A percentile compares a stretch with the other conserved stretches of the same genome.
phyloP scores from a whole-genome alignment of 2,797 vertebrate species.

The Sphenopsis melanotis region DNA sequence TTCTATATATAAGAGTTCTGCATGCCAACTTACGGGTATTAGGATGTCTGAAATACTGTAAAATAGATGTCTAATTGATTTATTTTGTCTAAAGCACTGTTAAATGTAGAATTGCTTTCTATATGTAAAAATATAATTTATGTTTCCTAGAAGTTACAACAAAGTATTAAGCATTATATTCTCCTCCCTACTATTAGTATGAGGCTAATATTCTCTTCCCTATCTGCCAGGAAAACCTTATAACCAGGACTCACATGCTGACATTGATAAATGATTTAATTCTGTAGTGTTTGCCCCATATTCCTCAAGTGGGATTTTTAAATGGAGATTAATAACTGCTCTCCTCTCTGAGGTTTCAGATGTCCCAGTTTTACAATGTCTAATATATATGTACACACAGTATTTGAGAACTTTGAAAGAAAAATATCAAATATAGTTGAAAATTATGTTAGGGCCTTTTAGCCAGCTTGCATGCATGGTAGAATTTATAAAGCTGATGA shows the following conservation, averaged over 20 bases:
- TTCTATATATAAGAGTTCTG: not conserved
- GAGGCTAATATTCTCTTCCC: not conserved
- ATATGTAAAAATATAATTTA: not conserved
- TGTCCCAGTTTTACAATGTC: not conserved
- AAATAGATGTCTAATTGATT: not conserved
- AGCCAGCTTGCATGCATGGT: not conserved
- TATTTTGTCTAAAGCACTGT: not conserved
- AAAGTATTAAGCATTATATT: not conserved
- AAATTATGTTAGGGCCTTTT: not conserved
- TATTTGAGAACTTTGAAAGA: not conserved
- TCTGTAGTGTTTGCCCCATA: not conserved
- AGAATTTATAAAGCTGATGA: not conserved
- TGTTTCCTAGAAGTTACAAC: not conserved
- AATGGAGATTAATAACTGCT: not conserved
- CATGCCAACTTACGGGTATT: not conserved
- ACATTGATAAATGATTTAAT: slow-evolving; percentile 20
- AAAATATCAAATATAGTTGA: not conserved
- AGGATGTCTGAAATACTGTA: not conserved
- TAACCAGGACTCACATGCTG: not conserved
- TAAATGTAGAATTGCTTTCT: not conserved
- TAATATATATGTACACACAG: not conserved
- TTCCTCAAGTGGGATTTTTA: slow-evolving; percentile 28
- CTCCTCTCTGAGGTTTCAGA: not conserved
- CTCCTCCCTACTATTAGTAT: not conserved
- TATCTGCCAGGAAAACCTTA: not conserved